Evolutionary conservation across 2,797 vertebrate genomes (phyloP), one percentile per base, ranked within the genome.

Genomic region (Acipenser ruthenus): DNA sequence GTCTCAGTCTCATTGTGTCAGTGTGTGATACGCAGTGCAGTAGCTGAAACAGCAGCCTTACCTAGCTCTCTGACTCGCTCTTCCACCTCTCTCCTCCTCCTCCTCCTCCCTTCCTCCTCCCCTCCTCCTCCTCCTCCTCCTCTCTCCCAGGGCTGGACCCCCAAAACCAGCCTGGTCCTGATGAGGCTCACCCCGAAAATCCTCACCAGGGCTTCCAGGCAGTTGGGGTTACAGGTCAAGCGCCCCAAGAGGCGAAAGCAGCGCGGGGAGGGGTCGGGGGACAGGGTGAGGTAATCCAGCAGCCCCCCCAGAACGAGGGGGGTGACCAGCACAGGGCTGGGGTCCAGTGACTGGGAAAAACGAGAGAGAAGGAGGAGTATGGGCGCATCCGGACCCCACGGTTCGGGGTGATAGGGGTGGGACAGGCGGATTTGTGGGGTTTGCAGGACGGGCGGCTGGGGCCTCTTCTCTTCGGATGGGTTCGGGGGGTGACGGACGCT

Each of bases 201-300:
- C 6, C 90, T 84, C 10, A 97, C 85, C 50, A 96, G 85, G 1
- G 92, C 88, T 80, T 94, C 90, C 10, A 97, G 77, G 69, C 93
- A 97, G 73, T 91, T 87, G 0, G 93, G 93, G 82, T 96, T 95
- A 83, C 92, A 93, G 80, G 91, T 94, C 67, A 96, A 87, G 0
- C 93, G 82, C 0, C 78, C 81, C 49, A 97, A 86, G 82, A 95
- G 83, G 2, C 94, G 88, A 50, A 91, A 85, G 13, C 91, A 94
- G 2, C 93, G 84, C 8, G 87, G 83, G 64, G 90, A 93, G 1
- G 94, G 93, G 66, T 91, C 88, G 0, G 79, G 85, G 47, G 91
- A 91, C 52, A 85, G 85, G 0, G 87, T 92, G 75, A 96, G 81
- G 69, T 96, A 96, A 70, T 79, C 83, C 55, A 97, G 82, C 69